These are phyloP conservation scores for Diaperis boleti DNA, from an alignment of 2,888 invertebrate genomes.

Conservation along the genomic window DNA sequence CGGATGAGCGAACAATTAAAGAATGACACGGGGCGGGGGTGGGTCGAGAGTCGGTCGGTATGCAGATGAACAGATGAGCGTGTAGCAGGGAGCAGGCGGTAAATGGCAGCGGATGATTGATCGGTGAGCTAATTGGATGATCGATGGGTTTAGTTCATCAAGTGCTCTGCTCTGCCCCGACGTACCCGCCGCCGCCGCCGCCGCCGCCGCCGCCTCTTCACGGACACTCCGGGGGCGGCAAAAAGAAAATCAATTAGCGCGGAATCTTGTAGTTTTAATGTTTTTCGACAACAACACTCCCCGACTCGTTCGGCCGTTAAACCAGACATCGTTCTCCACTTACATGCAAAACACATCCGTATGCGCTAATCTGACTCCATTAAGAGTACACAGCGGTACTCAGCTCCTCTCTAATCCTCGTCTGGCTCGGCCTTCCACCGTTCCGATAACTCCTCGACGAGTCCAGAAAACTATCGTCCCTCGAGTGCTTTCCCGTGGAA, in stretches of 20 bases:
- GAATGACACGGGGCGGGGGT: slow-evolving; percentile 49
- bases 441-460: slow-evolving; percentile 17
- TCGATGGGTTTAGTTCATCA: slow-evolving; percentile 74
- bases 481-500: neutral
- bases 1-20: slow-evolving; percentile 49
- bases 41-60: too few species aligned
- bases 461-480: slow-evolving; percentile 16
- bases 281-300: slow-evolving; percentile 36
- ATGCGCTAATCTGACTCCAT: slow-evolving; percentile 66
- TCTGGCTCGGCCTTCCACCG: slow-evolving; percentile 42
- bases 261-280: slow-evolving; percentile 20
- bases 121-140: slow-evolving; percentile 82
- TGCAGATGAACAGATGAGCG: slow-evolving; percentile 65
- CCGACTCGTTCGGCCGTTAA: slow-evolving; percentile 65
- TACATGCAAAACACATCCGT: slow-evolving; percentile 66
- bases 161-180: slow-evolving; percentile 52
- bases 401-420: slow-evolving; percentile 49
- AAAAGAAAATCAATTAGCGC: slow-evolving; percentile 7
- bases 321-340: slow-evolving; percentile 68
- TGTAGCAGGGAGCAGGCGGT: slow-evolving; percentile 60
- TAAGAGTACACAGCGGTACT: slow-evolving; percentile 61
- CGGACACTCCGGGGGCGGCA: slow-evolving; percentile 51
- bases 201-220: too few species aligned
- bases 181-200: slow-evolving; percentile 55
- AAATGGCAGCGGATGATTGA: slow-evolving; percentile 78